Evolutionary conservation across 2,888 invertebrate species (phyloP).

Genomic region (Ochropacha duplaris): DNA sequence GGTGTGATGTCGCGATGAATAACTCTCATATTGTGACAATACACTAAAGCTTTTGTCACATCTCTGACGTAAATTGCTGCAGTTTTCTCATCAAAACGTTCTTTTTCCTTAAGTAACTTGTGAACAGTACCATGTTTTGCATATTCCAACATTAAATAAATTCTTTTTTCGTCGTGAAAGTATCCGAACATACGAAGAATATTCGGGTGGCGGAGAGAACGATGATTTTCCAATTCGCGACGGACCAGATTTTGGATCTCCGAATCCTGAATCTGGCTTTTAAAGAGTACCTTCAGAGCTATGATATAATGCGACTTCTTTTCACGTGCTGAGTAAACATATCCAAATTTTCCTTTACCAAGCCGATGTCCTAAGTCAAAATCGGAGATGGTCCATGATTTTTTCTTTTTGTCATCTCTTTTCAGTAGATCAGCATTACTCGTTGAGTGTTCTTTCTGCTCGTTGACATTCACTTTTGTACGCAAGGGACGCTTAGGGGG

Average conservation of each 20-base stretch:
- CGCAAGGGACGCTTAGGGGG: constrained; percentile 54
- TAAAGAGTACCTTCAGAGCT: constrained; percentile 94
- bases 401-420: constrained; percentile 70
- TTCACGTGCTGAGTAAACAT: constrained; percentile 97
- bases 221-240: constrained; percentile 98
- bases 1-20: constrained; percentile 98
- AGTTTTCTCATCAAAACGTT: constrained; percentile 90
- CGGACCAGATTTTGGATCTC: constrained; percentile 97
- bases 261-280: constrained; percentile 93
- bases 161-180: constrained; percentile 95
- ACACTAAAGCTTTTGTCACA: constrained; percentile 92
- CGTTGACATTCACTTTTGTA: constrained; percentile 46
- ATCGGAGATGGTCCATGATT: constrained; percentile 89
- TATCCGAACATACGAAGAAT: constrained; percentile 97
- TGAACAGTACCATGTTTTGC: constrained; percentile 93
- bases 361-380: constrained; percentile 97
- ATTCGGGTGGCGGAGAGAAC: constrained; percentile 96
- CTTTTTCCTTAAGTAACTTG: constrained; percentile 87
- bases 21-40: constrained; percentile 95
- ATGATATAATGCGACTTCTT: constrained; percentile 92
- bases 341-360: constrained; percentile 98
- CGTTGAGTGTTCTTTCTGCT: constrained; percentile 41
- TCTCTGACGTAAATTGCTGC: constrained; percentile 93
- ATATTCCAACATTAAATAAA: constrained; percentile 97
- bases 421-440: constrained; percentile 38